These are phyloP conservation scores for Gymnothorax reevesii DNA, from an alignment of 2,797 vertebrate species.

Conservation along the genomic window DNA sequence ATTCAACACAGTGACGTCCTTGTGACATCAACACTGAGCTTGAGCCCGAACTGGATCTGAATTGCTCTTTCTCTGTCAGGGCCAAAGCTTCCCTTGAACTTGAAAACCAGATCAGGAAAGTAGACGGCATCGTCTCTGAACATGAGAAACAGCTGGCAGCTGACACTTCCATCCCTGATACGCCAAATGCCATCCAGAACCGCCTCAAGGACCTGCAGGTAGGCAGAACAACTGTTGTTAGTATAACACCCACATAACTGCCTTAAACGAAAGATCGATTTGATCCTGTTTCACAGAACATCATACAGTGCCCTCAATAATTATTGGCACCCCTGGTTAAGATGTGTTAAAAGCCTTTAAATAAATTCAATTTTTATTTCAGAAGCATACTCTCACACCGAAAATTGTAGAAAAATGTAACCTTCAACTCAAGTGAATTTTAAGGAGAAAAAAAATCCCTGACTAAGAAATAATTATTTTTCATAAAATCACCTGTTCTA, in stretches of 20 bases:
- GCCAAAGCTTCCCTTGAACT: slow-evolving; percentile 84
- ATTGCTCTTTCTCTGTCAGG: slow-evolving; percentile 60
- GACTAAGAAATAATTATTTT: too few relatives aligned
- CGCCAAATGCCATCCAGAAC: slow-evolving; percentile 73
- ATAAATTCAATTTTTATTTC: too few relatives aligned
- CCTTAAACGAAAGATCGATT: neutral
- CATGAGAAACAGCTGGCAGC: slow-evolving; percentile 83
- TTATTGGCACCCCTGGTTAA: too few relatives aligned
- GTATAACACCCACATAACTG: neutral
- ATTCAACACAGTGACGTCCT: neutral
- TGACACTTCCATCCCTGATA: slow-evolving; percentile 74
- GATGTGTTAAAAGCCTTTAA: too few relatives aligned
- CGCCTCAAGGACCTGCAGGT: slow-evolving; percentile 79
- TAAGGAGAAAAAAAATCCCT: too few relatives aligned
- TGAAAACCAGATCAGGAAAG: slow-evolving; percentile 84
- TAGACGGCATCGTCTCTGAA: slow-evolving; percentile 77
- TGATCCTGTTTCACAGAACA: neutral
- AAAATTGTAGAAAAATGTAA: too few relatives aligned
- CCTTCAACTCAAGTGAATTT: too few relatives aligned
- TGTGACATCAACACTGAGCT: neutral
- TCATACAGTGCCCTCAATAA: too few relatives aligned
- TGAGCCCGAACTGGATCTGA: neutral
- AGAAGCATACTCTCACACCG: too few relatives aligned
- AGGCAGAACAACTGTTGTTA: neutral
- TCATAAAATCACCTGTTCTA: too few relatives aligned